These are phyloP conservation scores for Schizopygopsis malacanthus DNA, from an alignment of 2,797 vertebrate species.

Conservation along the genomic window DNA sequence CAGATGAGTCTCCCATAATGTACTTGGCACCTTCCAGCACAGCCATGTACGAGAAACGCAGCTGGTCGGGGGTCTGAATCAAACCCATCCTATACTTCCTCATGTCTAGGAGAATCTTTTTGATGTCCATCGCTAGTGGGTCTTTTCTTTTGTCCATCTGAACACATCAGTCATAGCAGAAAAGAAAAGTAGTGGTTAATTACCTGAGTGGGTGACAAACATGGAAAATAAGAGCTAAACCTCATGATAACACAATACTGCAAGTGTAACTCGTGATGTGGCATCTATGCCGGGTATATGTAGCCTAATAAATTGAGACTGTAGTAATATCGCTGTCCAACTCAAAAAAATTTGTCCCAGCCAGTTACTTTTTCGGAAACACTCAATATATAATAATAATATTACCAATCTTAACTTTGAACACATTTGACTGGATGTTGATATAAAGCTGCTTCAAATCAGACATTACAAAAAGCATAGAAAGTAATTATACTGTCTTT, in stretches of 20 bases:
- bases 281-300: neutral
- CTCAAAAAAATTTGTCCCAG: neutral
- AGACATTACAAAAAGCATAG: neutral
- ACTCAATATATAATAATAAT: neutral
- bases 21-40: constrained; percentile 92
- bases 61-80: constrained; percentile 96
- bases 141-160: constrained; percentile 88
- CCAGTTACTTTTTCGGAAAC: neutral
- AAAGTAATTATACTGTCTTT: neutral
- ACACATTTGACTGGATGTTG: neutral
- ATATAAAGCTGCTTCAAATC: neutral
- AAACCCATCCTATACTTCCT: constrained; percentile 95
- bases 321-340: neutral
- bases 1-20: constrained; percentile 91
- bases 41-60: constrained; percentile 95
- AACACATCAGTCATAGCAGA: neutral
- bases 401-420: neutral
- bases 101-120: constrained; percentile 92
- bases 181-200: neutral
- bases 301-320: neutral
- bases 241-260: neutral
- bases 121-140: constrained; percentile 89
- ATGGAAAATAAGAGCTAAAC: neutral
- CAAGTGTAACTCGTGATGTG: neutral
- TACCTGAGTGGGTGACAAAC: neutral